Evolutionary conservation across 2,113 vertebrate genomes (phyloP), one percentile per base, ranked within the genome.

Genomic region (Spea bombifrons): DNA sequence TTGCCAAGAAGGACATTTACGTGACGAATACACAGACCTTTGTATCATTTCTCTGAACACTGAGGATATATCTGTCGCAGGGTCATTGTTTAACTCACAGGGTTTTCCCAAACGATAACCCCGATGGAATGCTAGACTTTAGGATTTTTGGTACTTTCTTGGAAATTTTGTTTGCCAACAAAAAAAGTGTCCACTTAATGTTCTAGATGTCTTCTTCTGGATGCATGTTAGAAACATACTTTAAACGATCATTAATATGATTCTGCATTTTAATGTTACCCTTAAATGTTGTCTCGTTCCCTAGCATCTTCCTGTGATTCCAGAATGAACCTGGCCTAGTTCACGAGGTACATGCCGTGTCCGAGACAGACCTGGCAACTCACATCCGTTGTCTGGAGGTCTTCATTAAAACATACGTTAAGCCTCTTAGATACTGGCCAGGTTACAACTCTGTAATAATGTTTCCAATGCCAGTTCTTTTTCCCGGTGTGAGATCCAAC

Each of bases 351-450:
- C 44, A 49, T 7, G 17, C 64, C 9, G 30, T 12, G 9, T 80
- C 78, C 71, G 74, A 80, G 65, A 43, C 71, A 80, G 55, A 61
- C 45, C 71, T 80, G 71, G 78, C 78, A 80, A 65, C 52, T 64
- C 50, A 55, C 52, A 68, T 63, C 78, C 52, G 63, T 73, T 80
- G 75, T 80, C 78, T 80, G 78, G 71, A 80, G 71, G 78, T 80
- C 78, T 80, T 80, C 78, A 74, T 80, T 80, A 80, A 74, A 80
- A 80, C 78, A 80, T 80, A 80, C 77, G 71, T 80, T 74, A 80
- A 74, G 64, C 78, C 71, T 80, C 78, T 80, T 80, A 80, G 78
- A 74, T 80, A 80, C 78, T 80, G 78, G 78, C 78, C 78, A 80
- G 71, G 69, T 80, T 74, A 80, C 78, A 80, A 71, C 71, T 74